Base-by-base conservation (phyloP, 1,140 invertebrate genomes). In the Psix sp. region DNA sequence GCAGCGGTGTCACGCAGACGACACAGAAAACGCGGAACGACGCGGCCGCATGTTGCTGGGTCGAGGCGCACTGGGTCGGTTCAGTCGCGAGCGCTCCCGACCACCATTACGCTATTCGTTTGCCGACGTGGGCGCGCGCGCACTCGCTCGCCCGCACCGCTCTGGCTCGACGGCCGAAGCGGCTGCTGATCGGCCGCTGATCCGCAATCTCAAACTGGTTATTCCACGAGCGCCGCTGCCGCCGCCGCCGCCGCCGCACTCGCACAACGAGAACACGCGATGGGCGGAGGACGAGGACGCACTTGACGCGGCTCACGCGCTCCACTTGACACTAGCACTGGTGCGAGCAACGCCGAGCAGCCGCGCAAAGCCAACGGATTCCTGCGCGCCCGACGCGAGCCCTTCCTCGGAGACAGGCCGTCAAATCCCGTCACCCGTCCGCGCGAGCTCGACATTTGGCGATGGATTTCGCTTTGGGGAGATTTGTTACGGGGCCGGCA, bases 401-500 rank as follows among this genome's bases (percentile, higher is more conserved):
- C 75, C 73, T 78, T 66, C 39, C 62, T 77, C 76, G 60, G 62
- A 72, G 54, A 81, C 77, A 75, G 80, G 76, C 70, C 77, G 51
- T 62, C 57, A 42, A 20, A 60, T 78, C 60, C 79, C 67, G 77
- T 78, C 74, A 48, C 70, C 77, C 75, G 78, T 73, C 72, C 79
- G 74, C 78, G 77, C 77, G 77, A 77, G 74, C 76, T 79, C 72
- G 78, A 80, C 76, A 76, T 77, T 80, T 76, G 65, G 35, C 65
- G 63, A 67, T 68, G 29, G 43, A 54, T 65, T 48, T 39, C 33
- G 31, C 54, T 60, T 31, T 46, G 76, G 66, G 72, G 57, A 72
- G 57, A 73, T 77, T 79, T 76, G 74, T 77, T 78, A 80, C 77
- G 77, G 68, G 79, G 76, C 81, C 73, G 79, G 76, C 81, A 81